These are phyloP conservation scores for Luidia sarsii DNA, from an alignment of 53 echinoderm and acorn worm genomes.

Conservation along the genomic window DNA sequence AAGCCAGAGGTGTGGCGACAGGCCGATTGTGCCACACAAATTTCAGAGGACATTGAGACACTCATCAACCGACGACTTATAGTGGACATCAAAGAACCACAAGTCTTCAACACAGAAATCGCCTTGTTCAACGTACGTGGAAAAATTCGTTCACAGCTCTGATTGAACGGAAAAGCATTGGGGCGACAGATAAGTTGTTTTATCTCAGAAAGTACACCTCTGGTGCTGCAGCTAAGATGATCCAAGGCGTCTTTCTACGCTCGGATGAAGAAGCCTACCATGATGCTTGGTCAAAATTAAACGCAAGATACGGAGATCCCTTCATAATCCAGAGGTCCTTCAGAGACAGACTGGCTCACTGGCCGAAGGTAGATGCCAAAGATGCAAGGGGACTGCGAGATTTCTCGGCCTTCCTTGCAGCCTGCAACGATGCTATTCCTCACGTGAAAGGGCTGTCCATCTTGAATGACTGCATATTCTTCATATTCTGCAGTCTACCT, in stretches of 20 bases:
- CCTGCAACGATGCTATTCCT: slow-evolving; percentile 70
- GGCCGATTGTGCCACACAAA: background rate
- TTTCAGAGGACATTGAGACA: background rate
- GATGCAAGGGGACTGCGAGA: slow-evolving; percentile 57
- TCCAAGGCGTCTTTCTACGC: slow-evolving; percentile 1
- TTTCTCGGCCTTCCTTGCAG: slow-evolving; percentile 54
- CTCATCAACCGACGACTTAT: background rate
- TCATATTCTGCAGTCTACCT: slow-evolving; percentile 36
- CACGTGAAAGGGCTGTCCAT: slow-evolving; percentile 50
- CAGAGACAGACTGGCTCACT: slow-evolving; percentile 46
- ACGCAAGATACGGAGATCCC: slow-evolving; percentile 58
- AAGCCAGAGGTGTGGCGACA: background rate
- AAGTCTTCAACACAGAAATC: too few relatives aligned
- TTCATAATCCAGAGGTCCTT: slow-evolving; percentile 64
- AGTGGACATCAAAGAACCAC: background rate
- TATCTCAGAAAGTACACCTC: slow-evolving; percentile 17
- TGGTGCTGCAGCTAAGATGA: slow-evolving; percentile 26
- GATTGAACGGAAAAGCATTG: slow-evolving; percentile 7
- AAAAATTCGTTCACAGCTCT: slow-evolving; percentile 22
- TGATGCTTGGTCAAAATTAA: slow-evolving; percentile 57
- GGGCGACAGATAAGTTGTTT: slow-evolving; percentile 21
- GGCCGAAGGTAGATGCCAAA: slow-evolving; percentile 55
- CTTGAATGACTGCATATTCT: slow-evolving; percentile 62
- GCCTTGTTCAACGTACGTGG: background rate
- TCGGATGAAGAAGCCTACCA: slow-evolving; percentile 42